Evolutionary conservation across 2,888 invertebrate genomes (phyloP), one percentile per base, ranked within the genome.

Genomic region (Torymus auratus): DNA sequence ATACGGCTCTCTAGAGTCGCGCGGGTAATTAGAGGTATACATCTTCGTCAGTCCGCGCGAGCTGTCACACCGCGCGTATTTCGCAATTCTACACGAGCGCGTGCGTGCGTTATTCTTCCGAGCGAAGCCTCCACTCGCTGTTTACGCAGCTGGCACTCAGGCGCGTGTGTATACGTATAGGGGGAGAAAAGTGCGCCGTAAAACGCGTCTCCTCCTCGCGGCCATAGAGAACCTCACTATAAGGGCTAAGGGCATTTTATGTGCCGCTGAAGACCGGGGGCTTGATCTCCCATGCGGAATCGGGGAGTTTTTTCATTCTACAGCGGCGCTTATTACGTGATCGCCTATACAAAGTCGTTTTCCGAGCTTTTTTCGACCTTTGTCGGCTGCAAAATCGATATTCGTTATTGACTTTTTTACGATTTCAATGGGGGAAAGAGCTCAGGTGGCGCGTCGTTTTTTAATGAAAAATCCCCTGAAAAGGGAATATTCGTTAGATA

Each of bases 201-300:
- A 74, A 67, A 62, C 72, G 7, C 20, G 62, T 20, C 17, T 62
- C 23, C 52, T n/a, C 20, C 28, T 28, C 28, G 2, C 28, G 28
- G 28, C 28, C 3, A 28, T 28, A 28, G 7, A 7, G 28, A 28
- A 28, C 28, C 28, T 28, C 5, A 28, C 28, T 28, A 28, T 28
- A 28, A 28, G 28, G 28, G 28, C 28, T 28, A 5, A 7, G 7
- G 28, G 7, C 3, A 14, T 65, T 74, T 74, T 65, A 74, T 50
- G 56, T 17, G 65, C 74, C 20, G 50, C 61, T 50, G 61, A 58
- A 50, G 64, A 58, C 50, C 17, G 20, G 5, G 7, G 17, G 56
- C 41, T 56, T 65, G 65, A 74, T 74, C 56, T 74, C 55, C 50
- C 56, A 58, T 65, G 20, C 15, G 65, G 17, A 65, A 64, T 64